A percentile compares a stretch with the other conserved stretches of the same genome.
These are phyloP conservation scores for Chaetophractus vellerosus DNA, from an alignment of 2,797 vertebrate genomes.

Conservation along the genomic window DNA sequence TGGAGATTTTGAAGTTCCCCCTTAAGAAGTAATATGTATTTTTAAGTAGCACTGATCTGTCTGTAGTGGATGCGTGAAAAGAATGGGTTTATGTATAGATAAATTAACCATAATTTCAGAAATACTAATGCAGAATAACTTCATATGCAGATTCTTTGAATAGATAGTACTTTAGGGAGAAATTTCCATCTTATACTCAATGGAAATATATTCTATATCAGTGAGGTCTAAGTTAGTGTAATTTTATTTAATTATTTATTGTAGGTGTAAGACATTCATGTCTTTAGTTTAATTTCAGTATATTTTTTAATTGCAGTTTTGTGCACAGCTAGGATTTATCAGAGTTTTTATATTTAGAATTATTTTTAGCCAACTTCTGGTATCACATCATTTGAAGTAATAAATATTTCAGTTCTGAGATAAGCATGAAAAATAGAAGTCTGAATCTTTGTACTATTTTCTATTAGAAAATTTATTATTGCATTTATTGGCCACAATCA, in stretches of 20 bases:
- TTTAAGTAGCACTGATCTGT: slow-evolving; percentile 21
- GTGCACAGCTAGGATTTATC: not conserved
- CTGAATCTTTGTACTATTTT: slow-evolving; percentile 50
- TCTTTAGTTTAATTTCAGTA: not conserved
- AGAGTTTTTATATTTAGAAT: slow-evolving; percentile 2
- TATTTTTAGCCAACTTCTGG: not conserved
- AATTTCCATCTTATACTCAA: not conserved
- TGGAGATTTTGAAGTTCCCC: slow-evolving; percentile 7
- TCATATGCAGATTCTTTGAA: not conserved
- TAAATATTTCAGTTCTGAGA: slow-evolving; percentile 26
- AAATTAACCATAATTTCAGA: slow-evolving; percentile 41
- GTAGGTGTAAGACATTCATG: not conserved
- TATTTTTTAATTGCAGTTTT: not conserved
- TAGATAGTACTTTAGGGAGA: not conserved
- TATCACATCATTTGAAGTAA: slow-evolving; percentile 38
- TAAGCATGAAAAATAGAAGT: slow-evolving; percentile 4
- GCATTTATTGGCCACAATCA: not conserved
- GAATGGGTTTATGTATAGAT: not conserved
- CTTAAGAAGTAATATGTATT: not conserved
- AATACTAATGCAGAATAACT: not conserved
- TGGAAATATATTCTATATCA: slow-evolving; percentile 47
- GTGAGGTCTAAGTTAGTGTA: not conserved
- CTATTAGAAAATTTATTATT: not conserved
- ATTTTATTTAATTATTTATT: slow-evolving; percentile 18
- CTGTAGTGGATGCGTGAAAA: not conserved